These are phyloP conservation scores for Rotaria magnacalcarata DNA, from an alignment of 2,888 invertebrate species.

Conservation along the genomic window DNA sequence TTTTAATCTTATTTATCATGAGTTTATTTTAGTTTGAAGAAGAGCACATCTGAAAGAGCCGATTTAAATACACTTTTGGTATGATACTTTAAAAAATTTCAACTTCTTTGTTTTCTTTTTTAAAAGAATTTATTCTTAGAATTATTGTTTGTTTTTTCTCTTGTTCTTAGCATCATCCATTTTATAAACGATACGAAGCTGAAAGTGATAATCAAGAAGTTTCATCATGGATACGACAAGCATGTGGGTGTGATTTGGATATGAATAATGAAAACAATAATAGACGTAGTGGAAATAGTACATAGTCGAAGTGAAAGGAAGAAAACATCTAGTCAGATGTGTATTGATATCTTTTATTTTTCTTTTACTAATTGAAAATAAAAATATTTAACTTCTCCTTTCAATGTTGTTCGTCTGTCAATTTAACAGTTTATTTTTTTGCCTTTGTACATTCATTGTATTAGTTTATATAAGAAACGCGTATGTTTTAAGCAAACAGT, in stretches of 20 bases:
- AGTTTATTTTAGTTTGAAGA: slow-evolving; percentile 13
- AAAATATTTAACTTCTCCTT: no score
- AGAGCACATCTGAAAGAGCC: slow-evolving; percentile 25
- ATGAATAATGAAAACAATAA: neutral
- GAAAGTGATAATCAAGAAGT: slow-evolving; percentile 36
- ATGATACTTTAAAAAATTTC: neutral
- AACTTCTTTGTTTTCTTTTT: no score
- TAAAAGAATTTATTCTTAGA: neutral
- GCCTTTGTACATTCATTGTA: no score
- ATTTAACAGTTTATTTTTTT: no score
- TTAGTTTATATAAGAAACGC: no score
- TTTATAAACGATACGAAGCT: neutral
- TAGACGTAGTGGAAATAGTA: neutral
- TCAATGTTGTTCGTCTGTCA: no score
- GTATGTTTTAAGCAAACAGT: no score
- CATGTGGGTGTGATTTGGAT: neutral
- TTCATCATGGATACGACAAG: neutral
- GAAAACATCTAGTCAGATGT: neutral
- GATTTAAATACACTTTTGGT: slow-evolving; percentile 34
- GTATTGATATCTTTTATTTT: slow-evolving; percentile 67
- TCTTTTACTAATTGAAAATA: slow-evolving; percentile 58
- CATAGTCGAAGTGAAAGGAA: neutral
- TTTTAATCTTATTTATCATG: neutral
- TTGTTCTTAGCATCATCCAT: neutral
- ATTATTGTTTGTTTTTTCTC: neutral